These are phyloP conservation scores for Saguinus imperator DNA, from an alignment of 2,113 vertebrate genomes.

Conservation along the genomic window DNA sequence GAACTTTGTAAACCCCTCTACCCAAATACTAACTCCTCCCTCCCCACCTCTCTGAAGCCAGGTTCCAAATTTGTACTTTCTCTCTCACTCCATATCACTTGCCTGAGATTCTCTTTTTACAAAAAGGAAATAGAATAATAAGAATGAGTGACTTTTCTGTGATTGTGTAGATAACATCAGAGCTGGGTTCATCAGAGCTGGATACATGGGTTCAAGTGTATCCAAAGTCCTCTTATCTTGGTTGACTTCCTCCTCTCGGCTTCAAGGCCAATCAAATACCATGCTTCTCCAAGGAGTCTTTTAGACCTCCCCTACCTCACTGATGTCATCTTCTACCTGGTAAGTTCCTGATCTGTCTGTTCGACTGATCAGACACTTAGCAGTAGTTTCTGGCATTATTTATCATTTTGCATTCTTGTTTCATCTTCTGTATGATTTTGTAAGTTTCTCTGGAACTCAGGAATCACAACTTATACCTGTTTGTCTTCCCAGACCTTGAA, in stretches of 20 bases:
- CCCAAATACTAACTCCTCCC: background rate
- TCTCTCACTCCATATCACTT: background rate
- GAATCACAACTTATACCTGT: background rate
- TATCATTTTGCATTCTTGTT: background rate
- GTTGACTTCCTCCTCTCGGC: background rate
- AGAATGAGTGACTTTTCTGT: background rate
- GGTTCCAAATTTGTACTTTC: background rate
- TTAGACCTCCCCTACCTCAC: background rate
- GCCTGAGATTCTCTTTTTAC: background rate
- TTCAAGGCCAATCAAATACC: background rate
- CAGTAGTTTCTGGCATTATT: background rate
- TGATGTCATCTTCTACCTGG: background rate
- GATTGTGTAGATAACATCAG: background rate
- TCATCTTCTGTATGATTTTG: background rate
- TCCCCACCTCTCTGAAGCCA: background rate
- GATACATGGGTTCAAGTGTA: too few species aligned
- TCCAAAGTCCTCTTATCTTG: background rate
- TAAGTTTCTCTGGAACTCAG: background rate
- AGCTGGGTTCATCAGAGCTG: background rate
- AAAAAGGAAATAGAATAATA: constrained; percentile 8
- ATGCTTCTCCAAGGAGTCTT: background rate
- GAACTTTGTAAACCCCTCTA: background rate
- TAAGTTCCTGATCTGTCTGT: background rate
- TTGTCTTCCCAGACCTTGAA: background rate
- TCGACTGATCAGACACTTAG: background rate